A percentile compares a stretch with the other conserved stretches of the same genome.
These are phyloP conservation scores for Brachionus rotundiformis DNA, from an alignment of 1,140 invertebrate species.

Conservation along the genomic window DNA sequence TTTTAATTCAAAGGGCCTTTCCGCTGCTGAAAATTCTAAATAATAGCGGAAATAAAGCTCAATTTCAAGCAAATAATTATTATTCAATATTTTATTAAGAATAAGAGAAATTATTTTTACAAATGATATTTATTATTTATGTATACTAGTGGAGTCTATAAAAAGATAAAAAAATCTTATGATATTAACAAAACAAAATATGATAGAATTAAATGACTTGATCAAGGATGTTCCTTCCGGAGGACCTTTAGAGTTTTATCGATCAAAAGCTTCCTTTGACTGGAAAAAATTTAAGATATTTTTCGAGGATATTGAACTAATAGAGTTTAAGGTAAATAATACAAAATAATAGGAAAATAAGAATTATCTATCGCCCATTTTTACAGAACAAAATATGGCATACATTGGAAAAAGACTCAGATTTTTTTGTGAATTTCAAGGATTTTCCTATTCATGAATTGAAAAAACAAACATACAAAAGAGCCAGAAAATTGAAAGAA, in stretches of 20 bases:
- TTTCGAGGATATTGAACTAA: constrained; percentile 71
- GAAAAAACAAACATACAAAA: constrained; percentile 9
- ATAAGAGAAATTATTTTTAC: no score
- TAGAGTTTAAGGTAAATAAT: constrained; percentile 55
- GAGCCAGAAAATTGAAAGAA: constrained; percentile 69
- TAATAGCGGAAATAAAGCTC: no score
- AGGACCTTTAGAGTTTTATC: constrained; percentile 74
- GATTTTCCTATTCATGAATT: not conserved
- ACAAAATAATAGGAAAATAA: constrained; percentile 73
- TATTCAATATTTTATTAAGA: no score
- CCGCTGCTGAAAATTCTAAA: no score
- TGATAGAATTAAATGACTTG: constrained; percentile 24
- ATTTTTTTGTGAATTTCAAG: constrained; percentile 69
- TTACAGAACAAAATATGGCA: constrained; percentile 82
- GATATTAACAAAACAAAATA: not conserved
- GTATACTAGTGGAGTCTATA: no score
- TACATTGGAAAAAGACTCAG: constrained; percentile 75
- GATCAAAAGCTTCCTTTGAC: constrained; percentile 74
- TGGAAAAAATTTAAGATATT: constrained; percentile 77
- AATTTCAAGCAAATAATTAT: no score
- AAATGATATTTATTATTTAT: no score
- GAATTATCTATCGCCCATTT: constrained; percentile 66
- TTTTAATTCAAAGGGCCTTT: no score
- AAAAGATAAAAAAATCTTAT: not conserved
- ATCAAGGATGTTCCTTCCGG: constrained; percentile 53